Conservation (phyloP, 2,797 vertebrate species). For the Fundulus diaphanus region DNA sequence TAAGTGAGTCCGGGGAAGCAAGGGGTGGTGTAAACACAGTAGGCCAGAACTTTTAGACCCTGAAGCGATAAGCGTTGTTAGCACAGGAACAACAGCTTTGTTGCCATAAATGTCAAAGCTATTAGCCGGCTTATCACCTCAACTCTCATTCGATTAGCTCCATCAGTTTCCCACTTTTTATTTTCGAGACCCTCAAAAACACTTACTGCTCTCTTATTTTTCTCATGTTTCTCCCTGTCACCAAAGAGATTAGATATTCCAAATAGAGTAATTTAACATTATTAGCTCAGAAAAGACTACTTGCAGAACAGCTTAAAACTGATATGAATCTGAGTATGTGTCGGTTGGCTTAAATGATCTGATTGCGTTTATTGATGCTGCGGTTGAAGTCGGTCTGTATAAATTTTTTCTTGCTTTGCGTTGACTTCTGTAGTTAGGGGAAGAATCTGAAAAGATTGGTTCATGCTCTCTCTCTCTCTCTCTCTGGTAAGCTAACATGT, state of each 20-base stretch:
- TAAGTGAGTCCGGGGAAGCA: slow-evolving; percentile 9
- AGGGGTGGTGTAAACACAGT: slow-evolving; percentile 7
- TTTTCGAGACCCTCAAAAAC: slow-evolving; percentile 27
- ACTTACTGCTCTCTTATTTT: slow-evolving; percentile 5
- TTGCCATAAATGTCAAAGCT: slow-evolving; percentile 38
- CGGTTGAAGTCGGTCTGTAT: slow-evolving; percentile 15
- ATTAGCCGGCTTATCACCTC: slow-evolving; percentile 54
- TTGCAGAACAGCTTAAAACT: slow-evolving; percentile 8
- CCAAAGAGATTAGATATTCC: neutral
- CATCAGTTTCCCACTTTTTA: slow-evolving; percentile 22
- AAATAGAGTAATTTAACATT: neutral
- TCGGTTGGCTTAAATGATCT: slow-evolving; percentile 12
- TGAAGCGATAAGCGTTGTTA: slow-evolving; percentile 33
- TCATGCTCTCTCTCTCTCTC: slow-evolving; percentile 1
- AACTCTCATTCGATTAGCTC: slow-evolving; percentile 56
- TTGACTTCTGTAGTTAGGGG: neutral
- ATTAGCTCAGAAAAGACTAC: slow-evolving; percentile 24
- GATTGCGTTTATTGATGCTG: slow-evolving; percentile 25
- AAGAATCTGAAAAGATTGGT: neutral
- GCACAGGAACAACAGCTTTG: slow-evolving; percentile 29
- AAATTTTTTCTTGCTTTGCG: slow-evolving; percentile 13
- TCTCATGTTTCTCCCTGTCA: slow-evolving; percentile 5
- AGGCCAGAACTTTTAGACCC: slow-evolving; percentile 19
- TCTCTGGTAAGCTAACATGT: neutral
- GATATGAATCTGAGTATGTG: slow-evolving; percentile 12